Evolutionary conservation across 2,888 invertebrate species (phyloP).

Genomic region (Malthinus seriepunctatus): DNA sequence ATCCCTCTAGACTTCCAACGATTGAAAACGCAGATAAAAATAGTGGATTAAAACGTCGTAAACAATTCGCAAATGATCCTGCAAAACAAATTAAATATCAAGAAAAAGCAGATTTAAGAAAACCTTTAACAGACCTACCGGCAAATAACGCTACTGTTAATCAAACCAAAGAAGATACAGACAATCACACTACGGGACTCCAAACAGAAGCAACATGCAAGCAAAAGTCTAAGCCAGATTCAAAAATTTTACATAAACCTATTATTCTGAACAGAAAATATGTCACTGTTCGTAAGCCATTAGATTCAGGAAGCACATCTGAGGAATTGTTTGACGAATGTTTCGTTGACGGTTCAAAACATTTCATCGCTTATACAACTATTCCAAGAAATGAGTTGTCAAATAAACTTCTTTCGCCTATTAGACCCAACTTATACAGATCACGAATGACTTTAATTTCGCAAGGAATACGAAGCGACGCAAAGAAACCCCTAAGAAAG

Average conservation of each 20-base stretch:
- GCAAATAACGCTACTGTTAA: too few relatives aligned
- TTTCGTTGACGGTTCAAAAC: not conserved
- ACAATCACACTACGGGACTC: too few relatives aligned
- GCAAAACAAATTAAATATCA: too few relatives aligned
- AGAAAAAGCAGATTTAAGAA: too few relatives aligned
- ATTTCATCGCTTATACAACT: not conserved
- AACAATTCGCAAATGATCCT: not conserved
- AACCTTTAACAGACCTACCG: too few relatives aligned
- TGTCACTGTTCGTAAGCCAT: not conserved
- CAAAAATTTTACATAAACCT: too few relatives aligned
- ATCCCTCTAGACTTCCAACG: not conserved
- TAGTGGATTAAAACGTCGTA: not conserved
- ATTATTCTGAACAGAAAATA: not conserved
- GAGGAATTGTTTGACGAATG: not conserved
- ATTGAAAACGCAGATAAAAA: not conserved
- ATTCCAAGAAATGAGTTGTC: not conserved
- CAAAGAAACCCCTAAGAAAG: slow-evolving; percentile 1
- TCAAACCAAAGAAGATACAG: too few relatives aligned
- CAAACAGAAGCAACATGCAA: too few relatives aligned
- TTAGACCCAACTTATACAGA: slow-evolving; percentile 5
- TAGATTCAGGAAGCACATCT: not conserved
- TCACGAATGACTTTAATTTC: slow-evolving; percentile 2
- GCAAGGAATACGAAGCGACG: slow-evolving; percentile 6
- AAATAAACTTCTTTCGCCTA: not conserved
- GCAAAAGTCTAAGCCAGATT: too few relatives aligned